These are phyloP conservation scores for rat (Rattus norvegicus) DNA, from an alignment of 2,113 vertebrate genomes.

Conservation along the genomic window DNA sequence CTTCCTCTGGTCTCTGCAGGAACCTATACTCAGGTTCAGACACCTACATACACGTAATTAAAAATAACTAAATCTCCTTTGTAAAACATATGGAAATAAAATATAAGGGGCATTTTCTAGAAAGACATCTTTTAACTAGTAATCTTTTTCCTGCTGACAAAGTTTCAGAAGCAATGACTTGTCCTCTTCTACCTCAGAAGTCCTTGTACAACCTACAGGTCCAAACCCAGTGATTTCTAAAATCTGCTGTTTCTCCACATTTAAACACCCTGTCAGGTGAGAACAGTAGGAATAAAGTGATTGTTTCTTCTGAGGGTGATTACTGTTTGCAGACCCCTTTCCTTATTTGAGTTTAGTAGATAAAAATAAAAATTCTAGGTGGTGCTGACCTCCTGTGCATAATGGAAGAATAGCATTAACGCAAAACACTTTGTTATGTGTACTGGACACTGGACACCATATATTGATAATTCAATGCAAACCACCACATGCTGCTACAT, in stretches of 20 bases:
- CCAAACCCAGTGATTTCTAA: conserved; percentile 15
- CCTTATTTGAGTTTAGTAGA: not conserved
- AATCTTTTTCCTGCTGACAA: not conserved
- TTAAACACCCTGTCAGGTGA: not conserved
- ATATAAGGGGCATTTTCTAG: not conserved
- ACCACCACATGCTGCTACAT: not conserved
- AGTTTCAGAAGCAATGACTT: not conserved
- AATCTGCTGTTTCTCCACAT: not conserved
- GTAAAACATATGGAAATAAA: too few species aligned
- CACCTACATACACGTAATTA: too few species aligned
- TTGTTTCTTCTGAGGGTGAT: not conserved
- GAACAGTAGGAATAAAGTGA: not conserved
- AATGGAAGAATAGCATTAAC: conserved; percentile 47
- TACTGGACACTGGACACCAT: not conserved
- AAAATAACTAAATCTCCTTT: too few species aligned
- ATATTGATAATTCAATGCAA: conserved; percentile 43
- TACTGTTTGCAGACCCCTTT: conserved; percentile 14
- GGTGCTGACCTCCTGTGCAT: conserved; percentile 27
- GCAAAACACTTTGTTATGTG: conserved; percentile 1
- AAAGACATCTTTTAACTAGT: not conserved
- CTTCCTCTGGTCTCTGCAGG: too few species aligned
- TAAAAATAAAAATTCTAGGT: conserved; percentile 51
- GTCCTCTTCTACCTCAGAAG: not conserved
- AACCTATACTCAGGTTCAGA: too few species aligned
- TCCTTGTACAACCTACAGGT: not conserved